phyloP scores from a whole-genome alignment of 2,797 vertebrate species.

The Podarcis lilfordi region DNA sequence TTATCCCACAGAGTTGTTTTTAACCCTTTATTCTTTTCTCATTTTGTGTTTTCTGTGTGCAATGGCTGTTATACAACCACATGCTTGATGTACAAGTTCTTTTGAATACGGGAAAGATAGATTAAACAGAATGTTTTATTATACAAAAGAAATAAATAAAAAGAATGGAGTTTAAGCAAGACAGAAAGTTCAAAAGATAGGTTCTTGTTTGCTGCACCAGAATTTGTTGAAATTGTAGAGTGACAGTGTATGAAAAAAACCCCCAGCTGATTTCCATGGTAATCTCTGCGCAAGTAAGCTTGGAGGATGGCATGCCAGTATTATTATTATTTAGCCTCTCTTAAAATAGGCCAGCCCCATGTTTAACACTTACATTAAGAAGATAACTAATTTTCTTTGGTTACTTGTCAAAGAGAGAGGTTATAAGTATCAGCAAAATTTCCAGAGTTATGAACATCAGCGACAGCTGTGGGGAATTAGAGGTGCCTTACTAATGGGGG shows the following conservation, averaged over 20 bases:
- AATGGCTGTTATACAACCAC: not conserved
- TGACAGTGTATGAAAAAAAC: constrained; percentile 19
- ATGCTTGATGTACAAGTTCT: not conserved
- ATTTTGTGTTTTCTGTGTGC: not conserved
- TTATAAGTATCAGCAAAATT: not conserved
- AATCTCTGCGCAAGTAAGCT: constrained; percentile 48
- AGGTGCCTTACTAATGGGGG: not conserved
- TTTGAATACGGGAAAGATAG: not conserved
- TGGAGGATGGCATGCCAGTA: constrained; percentile 45
- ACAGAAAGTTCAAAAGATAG: constrained; percentile 29
- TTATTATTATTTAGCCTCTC: constrained; percentile 58
- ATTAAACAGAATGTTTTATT: not conserved
- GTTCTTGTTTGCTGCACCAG: constrained; percentile 33
- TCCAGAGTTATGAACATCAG: not conserved
- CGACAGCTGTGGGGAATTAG: not conserved
- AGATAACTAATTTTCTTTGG: constrained; percentile 57
- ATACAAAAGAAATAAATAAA: not conserved
- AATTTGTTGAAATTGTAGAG: constrained; percentile 7
- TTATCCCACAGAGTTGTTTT: not conserved
- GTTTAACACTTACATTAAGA: constrained; percentile 58
- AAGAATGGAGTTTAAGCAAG: not conserved
- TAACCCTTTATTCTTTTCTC: not conserved
- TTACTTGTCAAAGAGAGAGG: not conserved
- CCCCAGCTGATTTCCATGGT: constrained; percentile 66
- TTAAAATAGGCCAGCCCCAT: constrained; percentile 65